Evolutionary conservation across 1,140 invertebrate genomes (phyloP).

Genomic region (Lucilia sericata): DNA sequence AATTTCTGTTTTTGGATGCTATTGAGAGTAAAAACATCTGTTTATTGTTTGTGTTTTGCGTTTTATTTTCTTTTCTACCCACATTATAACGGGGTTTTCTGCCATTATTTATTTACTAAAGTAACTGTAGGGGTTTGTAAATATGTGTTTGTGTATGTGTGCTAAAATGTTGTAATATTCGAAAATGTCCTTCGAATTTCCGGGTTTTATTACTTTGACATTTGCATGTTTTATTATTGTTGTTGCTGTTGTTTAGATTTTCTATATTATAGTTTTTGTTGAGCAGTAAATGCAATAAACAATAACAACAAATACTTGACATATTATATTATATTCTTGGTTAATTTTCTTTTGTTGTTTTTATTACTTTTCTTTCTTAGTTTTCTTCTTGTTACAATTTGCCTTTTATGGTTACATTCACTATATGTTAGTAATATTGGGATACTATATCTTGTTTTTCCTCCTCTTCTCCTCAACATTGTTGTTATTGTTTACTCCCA

Average conservation of each 20-base stretch:
- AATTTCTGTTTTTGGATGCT: background rate
- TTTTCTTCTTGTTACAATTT: background rate
- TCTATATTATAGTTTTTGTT: background rate
- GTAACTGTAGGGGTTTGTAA: background rate
- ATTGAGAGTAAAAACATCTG: constrained; percentile 28
- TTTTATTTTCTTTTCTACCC: background rate
- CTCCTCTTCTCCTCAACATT: background rate
- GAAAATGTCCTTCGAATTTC: constrained; percentile 50
- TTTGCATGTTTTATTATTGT: constrained; percentile 31
- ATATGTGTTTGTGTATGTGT: background rate
- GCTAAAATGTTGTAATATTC: constrained; percentile 42
- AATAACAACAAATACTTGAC: background rate
- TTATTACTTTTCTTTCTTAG: background rate
- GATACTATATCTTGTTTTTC: background rate
- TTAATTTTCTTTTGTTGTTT: background rate
- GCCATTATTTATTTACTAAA: background rate
- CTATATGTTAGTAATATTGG: too few relatives aligned
- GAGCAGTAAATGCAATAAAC: background rate
- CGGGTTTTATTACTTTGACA: constrained; percentile 46
- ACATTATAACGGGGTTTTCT: background rate
- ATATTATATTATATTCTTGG: constrained; percentile 9
- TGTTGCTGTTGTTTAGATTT: background rate
- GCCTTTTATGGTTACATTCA: background rate
- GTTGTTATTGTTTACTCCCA: background rate
- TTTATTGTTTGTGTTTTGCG: constrained; percentile 10